A percentile compares a stretch with the other conserved stretches of the same genome.
These are phyloP conservation scores for Dendrolimus kikuchii DNA, from an alignment of 1,140 invertebrate genomes.

Conservation along the genomic window DNA sequence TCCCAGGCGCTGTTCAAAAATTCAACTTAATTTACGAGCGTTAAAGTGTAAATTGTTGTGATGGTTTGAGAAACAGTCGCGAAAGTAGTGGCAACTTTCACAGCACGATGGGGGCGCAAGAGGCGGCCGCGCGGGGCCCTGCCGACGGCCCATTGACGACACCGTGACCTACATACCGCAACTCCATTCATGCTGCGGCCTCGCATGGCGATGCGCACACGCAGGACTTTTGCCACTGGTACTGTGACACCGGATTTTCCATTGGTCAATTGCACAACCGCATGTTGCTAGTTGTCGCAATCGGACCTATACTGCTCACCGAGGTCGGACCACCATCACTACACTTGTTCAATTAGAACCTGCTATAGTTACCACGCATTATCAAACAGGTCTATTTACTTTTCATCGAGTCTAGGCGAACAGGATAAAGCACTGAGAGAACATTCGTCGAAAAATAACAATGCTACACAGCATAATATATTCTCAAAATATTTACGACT, in stretches of 20 bases:
- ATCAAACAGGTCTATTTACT: conserved; percentile 6
- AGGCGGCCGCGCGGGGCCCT: conserved; percentile 53
- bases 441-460: too few species aligned
- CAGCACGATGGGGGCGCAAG: conserved; percentile 55
- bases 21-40: conserved; percentile 46
- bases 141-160: conserved; percentile 64
- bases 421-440: too few species aligned
- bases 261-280: conserved; percentile 58
- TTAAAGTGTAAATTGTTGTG: conserved; percentile 53
- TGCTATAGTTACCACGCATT: conserved; percentile 34
- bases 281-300: conserved; percentile 62
- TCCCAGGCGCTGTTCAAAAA: conserved; percentile 36
- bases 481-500: too few species aligned
- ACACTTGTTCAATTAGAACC: conserved; percentile 69
- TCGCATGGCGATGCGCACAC: conserved; percentile 30
- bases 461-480: too few species aligned
- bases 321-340: conserved; percentile 52
- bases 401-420: too few species aligned
- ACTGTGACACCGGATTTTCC: conserved; percentile 47
- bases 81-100: conserved; percentile 70
- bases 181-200: conserved; percentile 64
- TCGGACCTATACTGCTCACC: conserved; percentile 33
- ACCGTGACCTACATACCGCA: conserved; percentile 65
- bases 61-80: conserved; percentile 36
- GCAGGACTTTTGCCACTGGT: conserved; percentile 40